These are phyloP conservation scores for Pegoplata infirma DNA, from an alignment of 2,888 invertebrate species.

Conservation along the genomic window DNA sequence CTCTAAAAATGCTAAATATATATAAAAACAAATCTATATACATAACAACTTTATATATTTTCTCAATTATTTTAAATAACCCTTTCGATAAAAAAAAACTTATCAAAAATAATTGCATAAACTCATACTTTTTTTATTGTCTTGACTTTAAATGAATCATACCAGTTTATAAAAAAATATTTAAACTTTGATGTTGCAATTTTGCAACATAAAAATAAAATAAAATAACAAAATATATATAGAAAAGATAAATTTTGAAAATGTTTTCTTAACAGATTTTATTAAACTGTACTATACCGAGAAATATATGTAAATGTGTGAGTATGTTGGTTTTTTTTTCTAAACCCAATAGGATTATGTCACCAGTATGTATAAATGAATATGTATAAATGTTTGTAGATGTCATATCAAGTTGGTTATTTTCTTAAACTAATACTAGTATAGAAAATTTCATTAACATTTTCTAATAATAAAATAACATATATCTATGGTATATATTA, in stretches of 20 bases:
- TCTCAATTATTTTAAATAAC: slow-evolving; percentile 15
- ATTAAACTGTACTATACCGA: slow-evolving; percentile 32
- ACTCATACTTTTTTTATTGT: slow-evolving; percentile 41
- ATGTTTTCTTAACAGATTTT: slow-evolving; percentile 51
- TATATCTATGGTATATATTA: neutral
- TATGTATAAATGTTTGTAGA: slow-evolving; percentile 22
- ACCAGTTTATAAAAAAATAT: slow-evolving; percentile 21
- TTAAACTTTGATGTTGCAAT: slow-evolving; percentile 38
- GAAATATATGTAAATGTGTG: neutral
- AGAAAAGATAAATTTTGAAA: slow-evolving; percentile 16
- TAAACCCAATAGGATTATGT: slow-evolving; percentile 56
- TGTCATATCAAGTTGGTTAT: slow-evolving; percentile 40
- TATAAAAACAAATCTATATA: neutral
- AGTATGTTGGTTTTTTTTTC: slow-evolving; percentile 23
- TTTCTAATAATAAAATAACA: slow-evolving; percentile 31
- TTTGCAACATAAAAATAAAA: neutral
- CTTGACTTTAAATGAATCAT: slow-evolving; percentile 34
- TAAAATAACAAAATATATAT: too few species aligned
- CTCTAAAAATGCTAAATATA: too few species aligned
- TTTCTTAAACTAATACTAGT: slow-evolving; percentile 28
- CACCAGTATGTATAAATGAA: slow-evolving; percentile 38
- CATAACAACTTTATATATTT: neutral
- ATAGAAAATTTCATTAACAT: slow-evolving; percentile 54
- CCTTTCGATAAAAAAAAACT: neutral
- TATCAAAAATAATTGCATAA: slow-evolving; percentile 31